Evolutionary conservation across 1,140 invertebrate species (phyloP).

Genomic region (Thaumetopoea pityocampa): DNA sequence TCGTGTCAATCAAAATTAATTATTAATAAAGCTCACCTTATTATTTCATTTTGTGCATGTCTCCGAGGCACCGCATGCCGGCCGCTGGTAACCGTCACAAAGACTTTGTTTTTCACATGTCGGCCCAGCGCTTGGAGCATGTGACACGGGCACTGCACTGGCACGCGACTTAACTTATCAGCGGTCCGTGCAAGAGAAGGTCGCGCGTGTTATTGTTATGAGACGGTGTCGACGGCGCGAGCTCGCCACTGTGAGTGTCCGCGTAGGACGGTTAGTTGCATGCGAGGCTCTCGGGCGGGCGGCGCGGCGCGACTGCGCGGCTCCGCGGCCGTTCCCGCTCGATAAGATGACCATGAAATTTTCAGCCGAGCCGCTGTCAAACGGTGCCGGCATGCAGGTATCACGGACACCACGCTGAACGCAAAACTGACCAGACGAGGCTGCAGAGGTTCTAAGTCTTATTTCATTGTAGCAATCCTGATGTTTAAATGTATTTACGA

Average conservation of each 20-base stretch:
- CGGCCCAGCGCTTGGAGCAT: conserved; percentile 25
- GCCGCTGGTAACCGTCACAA: conserved; percentile 32
- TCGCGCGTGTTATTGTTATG: conserved; percentile 60
- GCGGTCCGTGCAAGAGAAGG: conserved; percentile 21
- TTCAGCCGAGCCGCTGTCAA: conserved; percentile 66
- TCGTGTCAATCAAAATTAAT: conserved; percentile 7
- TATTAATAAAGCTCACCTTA: conserved; percentile 44
- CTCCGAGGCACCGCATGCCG: conserved; percentile 32
- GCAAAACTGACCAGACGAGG: too few species aligned
- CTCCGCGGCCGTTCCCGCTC: conserved; percentile 35
- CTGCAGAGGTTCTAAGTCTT: too few species aligned
- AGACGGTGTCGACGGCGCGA: conserved; percentile 26
- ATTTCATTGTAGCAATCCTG: too few species aligned
- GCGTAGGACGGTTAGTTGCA: conserved; percentile 20
- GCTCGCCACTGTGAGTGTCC: conserved; percentile 34
- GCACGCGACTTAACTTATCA: conserved; percentile 30
- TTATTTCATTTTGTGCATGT: conserved; percentile 65
- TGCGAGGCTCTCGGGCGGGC: conserved; percentile 35
- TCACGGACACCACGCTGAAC: conserved; percentile 19
- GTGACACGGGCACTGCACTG: conserved; percentile 47
- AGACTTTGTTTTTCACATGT: conserved; percentile 52
- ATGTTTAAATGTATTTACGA: too few species aligned
- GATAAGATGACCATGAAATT: conserved; percentile 71
- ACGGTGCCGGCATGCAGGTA: conserved; percentile 58
- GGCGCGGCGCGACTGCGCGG: conserved; percentile 51